Percentiles rank a stretch among this genome's conserved stretches.
Evolutionary conservation across 2,113 vertebrate species (phyloP).

Genomic region (Phalacrocorax pelagicus): DNA sequence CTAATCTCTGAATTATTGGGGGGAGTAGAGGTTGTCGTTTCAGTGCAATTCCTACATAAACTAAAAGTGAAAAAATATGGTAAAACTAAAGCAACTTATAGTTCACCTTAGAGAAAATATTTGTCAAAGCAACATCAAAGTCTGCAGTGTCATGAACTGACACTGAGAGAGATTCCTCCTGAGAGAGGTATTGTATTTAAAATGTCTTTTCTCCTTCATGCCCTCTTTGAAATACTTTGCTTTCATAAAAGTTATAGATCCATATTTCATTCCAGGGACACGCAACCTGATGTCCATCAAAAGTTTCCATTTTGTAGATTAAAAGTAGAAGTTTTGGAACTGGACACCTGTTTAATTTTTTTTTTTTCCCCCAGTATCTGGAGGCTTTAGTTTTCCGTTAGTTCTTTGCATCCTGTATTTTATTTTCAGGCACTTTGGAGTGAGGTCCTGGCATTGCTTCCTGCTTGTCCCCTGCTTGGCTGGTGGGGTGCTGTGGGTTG

Average conservation of each 20-base stretch:
- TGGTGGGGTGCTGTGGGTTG: not conserved
- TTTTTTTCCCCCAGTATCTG: not conserved
- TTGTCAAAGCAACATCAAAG: slow-evolving; percentile 52
- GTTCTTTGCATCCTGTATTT: not conserved
- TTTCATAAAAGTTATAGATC: not conserved
- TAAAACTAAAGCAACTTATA: not conserved
- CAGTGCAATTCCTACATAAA: not conserved
- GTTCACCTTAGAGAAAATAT: slow-evolving; percentile 39
- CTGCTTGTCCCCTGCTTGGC: not conserved
- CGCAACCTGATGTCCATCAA: not conserved
- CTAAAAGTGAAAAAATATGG: not conserved
- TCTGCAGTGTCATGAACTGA: slow-evolving; percentile 27
- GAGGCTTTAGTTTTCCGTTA: not conserved
- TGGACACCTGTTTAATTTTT: not conserved
- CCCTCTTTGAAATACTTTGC: slow-evolving; percentile 12
- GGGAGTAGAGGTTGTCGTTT: not conserved
- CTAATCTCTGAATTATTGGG: not conserved
- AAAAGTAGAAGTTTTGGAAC: not conserved
- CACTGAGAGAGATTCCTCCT: not conserved
- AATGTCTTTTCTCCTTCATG: not conserved
- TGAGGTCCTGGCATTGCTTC: not conserved
- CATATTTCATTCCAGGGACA: not conserved
- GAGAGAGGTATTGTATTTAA: slow-evolving; percentile 15
- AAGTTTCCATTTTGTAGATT: not conserved
- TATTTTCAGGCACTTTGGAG: not conserved